These are phyloP conservation scores for Drosophila ogumai DNA, from an alignment of 1,140 invertebrate genomes.

Conservation along the genomic window DNA sequence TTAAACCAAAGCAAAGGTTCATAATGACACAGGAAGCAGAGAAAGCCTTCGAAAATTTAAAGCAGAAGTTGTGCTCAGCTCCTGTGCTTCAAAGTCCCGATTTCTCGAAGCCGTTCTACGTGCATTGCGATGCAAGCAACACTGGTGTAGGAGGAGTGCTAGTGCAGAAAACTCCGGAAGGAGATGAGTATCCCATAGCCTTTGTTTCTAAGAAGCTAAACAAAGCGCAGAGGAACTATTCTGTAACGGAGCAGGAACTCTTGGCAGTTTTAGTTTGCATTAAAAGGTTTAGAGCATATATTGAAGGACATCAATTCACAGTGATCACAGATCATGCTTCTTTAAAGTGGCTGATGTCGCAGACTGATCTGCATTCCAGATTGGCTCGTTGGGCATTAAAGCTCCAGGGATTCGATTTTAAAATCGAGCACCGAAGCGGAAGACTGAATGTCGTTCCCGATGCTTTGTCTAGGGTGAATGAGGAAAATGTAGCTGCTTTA, in stretches of 20 bases:
- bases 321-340: not conserved
- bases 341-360: not conserved
- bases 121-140: not conserved
- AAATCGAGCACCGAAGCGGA: not conserved
- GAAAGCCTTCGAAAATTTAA: not conserved
- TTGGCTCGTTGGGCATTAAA: conserved; percentile 1
- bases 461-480: conserved; percentile 1
- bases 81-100: not conserved
- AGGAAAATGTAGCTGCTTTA: not conserved
- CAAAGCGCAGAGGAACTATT: not conserved
- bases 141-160: not conserved
- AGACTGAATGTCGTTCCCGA: conserved; percentile 2
- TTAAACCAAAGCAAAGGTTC: not conserved
- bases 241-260: not conserved
- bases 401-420: conserved; percentile 2
- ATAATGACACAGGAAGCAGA: not conserved
- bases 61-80: not conserved
- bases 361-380: not conserved
- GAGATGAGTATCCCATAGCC: conserved; percentile 1
- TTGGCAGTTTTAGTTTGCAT: not conserved
- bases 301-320: conserved; percentile 1
- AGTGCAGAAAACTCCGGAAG: not conserved
- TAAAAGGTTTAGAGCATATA: not conserved
- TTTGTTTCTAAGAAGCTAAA: not conserved
- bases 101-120: not conserved